Base-by-base conservation (phyloP, 2,888 invertebrate genomes). In the Archaeoteleia sp. region DNA sequence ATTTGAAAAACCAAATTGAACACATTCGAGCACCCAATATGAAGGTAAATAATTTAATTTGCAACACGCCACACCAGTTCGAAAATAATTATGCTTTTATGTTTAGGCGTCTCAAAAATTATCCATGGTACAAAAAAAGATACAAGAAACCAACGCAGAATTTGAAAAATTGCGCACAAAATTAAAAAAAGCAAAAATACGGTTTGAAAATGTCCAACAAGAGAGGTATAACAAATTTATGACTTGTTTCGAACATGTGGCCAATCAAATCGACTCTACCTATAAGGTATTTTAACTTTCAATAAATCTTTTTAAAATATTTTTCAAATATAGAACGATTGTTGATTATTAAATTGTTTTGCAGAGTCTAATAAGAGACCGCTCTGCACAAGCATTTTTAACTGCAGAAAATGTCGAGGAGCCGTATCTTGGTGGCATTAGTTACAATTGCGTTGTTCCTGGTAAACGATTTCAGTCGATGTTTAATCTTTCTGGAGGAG, bases 381-480 rank as follows among this genome's bases (percentile, higher is more conserved):
- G 95, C 84, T 95, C 96, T 1, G 97, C 97, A 25, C 97, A 98
- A 83, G 97, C 97, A 13, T 96, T 96, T 87, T 89, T 98, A 39
- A 95, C 95, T 3, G 96, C 98, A 2, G 98, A 98, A 87, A 99
- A 99, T 89, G 97, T 97, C 0, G 99, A 99, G 87, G 99, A 99
- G 87, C 99, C 99, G 0, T 99, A 98, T 87, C 87, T 98, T 77
- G 98, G 98, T 87, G 99, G 99, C 66, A 95, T 99, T 74, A 97
- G 96, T 87, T 99, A 98, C 87, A 98, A 98, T 88, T 99, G 99
- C 87, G 98, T 99, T 43, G 99, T 98, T 15, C 99, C 99, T 1
- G 98, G 98, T 37, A 97, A 98, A 89, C 90, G 98, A 63, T 99
- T 98, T 88, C 95, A 99, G 87, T 98, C 98, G 14, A 99, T 99